Evolutionary conservation across 2,888 invertebrate genomes (phyloP), one percentile per base, ranked within the genome.

Genomic region (Cremastinae sp.): DNA sequence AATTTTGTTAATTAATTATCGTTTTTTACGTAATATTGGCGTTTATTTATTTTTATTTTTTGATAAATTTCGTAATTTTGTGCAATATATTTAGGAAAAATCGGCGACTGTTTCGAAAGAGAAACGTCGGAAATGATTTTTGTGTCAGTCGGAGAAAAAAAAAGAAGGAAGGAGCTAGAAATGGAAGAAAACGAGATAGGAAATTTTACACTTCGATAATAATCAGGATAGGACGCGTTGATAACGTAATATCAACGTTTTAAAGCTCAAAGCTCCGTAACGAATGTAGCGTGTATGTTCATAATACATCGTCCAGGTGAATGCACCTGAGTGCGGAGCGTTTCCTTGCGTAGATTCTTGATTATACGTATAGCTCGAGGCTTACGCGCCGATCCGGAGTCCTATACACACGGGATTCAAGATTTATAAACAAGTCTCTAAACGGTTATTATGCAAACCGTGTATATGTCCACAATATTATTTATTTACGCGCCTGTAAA

Each of bases 241-340:
- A 68, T 56, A 55, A 58, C n/a, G n/a, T 39, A 56, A 49, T 14
- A 10, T 47, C 39, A 68, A 68, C 58, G 37, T 39, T 39, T 39
- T 12, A 59, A 62, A 62, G 68, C 49, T 49, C 62, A 62, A 74
- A 69, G 62, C 68, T 56, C 56, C 68, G 68, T 68, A 74, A 74
- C 68, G 68, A 61, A 56, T 68, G 10, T 37, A n/a, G n/a, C 12
- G 39, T 53, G 18, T 20, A 12, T 12, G 12, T 14, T 61, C 41
- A 35, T 61, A n/a, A 43, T 28, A 20, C 68, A 56, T 66, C 58
- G 65, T 55, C 18, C 70, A 71, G 75, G 70, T 71, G 65, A 75
- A 75, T 75, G 75, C 70, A 75, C 75, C 65, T 71, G 70, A 66
- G 75, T 45, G 58, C 59, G 53, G 18, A 28, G 65, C 64, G 59